phyloP scores from a whole-genome alignment of 2,797 vertebrate species.

The Acomys russatus region DNA sequence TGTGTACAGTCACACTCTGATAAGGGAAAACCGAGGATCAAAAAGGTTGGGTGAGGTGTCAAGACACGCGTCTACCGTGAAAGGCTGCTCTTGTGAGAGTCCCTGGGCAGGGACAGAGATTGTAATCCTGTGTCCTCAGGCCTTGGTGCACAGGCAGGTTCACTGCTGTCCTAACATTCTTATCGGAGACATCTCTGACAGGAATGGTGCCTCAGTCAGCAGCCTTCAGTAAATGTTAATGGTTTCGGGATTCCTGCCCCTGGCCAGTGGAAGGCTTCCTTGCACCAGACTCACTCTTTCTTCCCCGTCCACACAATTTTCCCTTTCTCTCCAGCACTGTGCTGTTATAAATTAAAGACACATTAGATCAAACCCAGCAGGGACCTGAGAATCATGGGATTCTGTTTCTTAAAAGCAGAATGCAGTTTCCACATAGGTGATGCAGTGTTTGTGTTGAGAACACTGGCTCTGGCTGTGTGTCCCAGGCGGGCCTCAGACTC shows the following conservation, averaged over 20 bases:
- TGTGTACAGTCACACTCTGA: neutral
- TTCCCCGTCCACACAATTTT: neutral
- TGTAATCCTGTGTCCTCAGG: neutral
- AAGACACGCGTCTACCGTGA: neutral
- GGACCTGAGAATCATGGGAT: neutral
- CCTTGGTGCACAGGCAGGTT: neutral
- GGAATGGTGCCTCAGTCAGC: too few relatives aligned
- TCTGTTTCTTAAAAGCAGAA: neutral
- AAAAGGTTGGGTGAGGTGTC: neutral
- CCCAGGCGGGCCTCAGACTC: too few relatives aligned
- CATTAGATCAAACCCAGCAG: neutral
- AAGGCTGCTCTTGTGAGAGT: neutral
- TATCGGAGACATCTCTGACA: neutral
- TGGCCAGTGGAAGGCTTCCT: neutral
- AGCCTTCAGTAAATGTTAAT: neutral
- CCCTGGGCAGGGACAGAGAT: neutral
- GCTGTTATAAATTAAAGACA: neutral
- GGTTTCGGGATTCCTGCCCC: neutral
- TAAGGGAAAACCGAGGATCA: neutral
- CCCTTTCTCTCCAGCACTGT: too few relatives aligned
- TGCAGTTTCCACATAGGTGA: neutral
- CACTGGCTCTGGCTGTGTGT: neutral
- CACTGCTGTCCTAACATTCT: neutral
- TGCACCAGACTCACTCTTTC: too few relatives aligned
- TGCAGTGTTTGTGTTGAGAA: neutral